Evolutionary conservation across 23 tunicate genomes (phyloP).

Genomic region (Trididemnum miniatum): DNA sequence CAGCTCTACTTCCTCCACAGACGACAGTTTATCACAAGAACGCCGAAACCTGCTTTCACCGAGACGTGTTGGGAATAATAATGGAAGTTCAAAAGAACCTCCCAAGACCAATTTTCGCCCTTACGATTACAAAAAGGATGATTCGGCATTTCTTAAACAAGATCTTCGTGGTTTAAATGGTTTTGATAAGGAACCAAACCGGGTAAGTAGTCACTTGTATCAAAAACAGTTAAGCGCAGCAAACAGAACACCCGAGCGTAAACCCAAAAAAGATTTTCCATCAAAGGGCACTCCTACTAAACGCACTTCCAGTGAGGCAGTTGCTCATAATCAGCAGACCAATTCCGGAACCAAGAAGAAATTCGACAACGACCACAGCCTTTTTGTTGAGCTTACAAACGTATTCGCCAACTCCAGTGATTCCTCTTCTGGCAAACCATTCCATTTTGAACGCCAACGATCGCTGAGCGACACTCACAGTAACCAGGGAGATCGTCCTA

Average conservation of each 20-base stretch:
- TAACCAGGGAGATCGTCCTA: neutral
- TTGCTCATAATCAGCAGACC: neutral
- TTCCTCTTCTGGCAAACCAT: neutral
- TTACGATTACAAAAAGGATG: neutral
- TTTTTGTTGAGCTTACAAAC: neutral
- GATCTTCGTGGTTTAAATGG: neutral
- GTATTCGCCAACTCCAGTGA: neutral
- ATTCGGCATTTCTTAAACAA: neutral
- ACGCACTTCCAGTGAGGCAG: neutral
- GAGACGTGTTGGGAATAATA: neutral
- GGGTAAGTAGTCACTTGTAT: constrained; percentile 13
- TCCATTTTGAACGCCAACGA: constrained; percentile 28
- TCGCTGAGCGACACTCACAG: constrained; percentile 44
- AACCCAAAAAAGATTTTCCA: neutral
- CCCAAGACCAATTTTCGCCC: neutral
- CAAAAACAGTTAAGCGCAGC: neutral
- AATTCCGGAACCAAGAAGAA: neutral
- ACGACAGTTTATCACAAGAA: neutral
- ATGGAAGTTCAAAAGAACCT: neutral
- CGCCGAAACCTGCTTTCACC: neutral
- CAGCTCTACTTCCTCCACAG: neutral
- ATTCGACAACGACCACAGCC: neutral
- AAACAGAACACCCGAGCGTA: neutral
- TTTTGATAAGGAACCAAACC: neutral
- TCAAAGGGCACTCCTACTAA: neutral